Percentiles rank a stretch among this genome's conserved stretches.
Evolutionary conservation across 2,888 invertebrate genomes (phyloP).

Genomic region (Drosophila subquinaria): DNA sequence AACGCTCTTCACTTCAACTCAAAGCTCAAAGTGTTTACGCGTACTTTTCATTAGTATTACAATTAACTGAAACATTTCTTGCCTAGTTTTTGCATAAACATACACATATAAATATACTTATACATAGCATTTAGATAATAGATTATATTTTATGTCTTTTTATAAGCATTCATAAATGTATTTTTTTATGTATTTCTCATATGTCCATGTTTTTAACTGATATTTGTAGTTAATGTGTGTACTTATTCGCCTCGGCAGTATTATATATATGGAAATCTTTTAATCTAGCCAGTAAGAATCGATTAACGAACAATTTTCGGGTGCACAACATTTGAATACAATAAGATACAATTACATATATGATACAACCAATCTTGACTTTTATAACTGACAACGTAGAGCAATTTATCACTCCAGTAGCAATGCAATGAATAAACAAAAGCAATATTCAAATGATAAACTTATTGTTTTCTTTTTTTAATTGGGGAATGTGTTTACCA

Average conservation of each 20-base stretch:
- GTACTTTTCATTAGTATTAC: conserved; percentile 62
- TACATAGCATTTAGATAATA: no score
- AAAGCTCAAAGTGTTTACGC: conserved; percentile 54
- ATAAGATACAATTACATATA: conserved; percentile 21
- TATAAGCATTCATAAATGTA: conserved; percentile 47
- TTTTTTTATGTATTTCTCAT: conserved; percentile 48
- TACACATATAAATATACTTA: conserved; percentile 17
- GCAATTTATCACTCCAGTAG: conserved; percentile 69
- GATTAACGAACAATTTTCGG: conserved; percentile 30
- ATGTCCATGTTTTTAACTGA: conserved; percentile 48
- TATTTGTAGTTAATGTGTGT: conserved; percentile 50
- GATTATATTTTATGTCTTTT: conserved; percentile 4
- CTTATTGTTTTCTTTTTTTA: neutral
- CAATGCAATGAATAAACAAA: conserved; percentile 77
- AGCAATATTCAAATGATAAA: conserved; percentile 66
- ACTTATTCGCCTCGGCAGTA: conserved; percentile 63
- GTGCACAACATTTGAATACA: conserved; percentile 36
- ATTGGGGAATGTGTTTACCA: conserved; percentile 88
- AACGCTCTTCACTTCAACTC: conserved; percentile 20
- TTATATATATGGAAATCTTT: conserved; percentile 55
- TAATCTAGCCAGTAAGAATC: conserved; percentile 65
- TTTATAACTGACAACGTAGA: conserved; percentile 68
- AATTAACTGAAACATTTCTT: conserved; percentile 65
- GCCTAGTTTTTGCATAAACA: conserved; percentile 70
- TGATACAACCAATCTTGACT: conserved; percentile 36